Percentiles rank a stretch among this genome's conserved stretches.
These are phyloP conservation scores for Coecobrya sp. DNA, from an alignment of 2,888 invertebrate species.

Conservation along the genomic window DNA sequence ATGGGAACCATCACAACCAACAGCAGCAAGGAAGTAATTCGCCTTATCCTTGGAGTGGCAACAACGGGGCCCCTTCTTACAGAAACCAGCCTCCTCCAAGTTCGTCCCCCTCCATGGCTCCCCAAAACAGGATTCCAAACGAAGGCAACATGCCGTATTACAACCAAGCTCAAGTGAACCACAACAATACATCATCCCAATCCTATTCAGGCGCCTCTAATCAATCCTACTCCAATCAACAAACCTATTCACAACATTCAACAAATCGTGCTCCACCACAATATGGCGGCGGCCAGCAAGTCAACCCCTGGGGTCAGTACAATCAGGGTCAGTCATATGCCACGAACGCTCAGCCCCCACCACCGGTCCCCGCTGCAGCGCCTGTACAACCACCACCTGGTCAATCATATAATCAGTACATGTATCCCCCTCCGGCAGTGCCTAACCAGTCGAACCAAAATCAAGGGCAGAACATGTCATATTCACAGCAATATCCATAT, in stretches of 20 bases:
- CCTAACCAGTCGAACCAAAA: constrained; percentile 39
- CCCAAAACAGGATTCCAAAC: constrained; percentile 11
- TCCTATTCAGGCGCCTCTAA: neutral
- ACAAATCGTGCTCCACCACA: constrained; percentile 36
- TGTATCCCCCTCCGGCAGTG: constrained; percentile 44
- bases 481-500: constrained; percentile 17
- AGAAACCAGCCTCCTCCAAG: neutral
- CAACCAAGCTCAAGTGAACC: constrained; percentile 65
- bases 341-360: neutral
- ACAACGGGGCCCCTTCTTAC: constrained; percentile 6
- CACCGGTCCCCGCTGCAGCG: neutral
- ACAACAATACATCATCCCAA: constrained; percentile 15
- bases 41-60: constrained; percentile 46
- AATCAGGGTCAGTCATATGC: constrained; percentile 52
- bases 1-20: constrained; percentile 44
- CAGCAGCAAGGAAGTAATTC: constrained; percentile 49
- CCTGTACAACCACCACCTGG: neutral
- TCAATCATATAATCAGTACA: constrained; percentile 61
- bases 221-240: constrained; percentile 63
- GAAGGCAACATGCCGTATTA: constrained; percentile 25
- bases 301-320: constrained; percentile 68
- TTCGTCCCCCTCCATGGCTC: constrained; percentile 10
- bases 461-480: constrained; percentile 48
- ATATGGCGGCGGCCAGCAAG: constrained; percentile 49
- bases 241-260: constrained; percentile 32